Evolutionary conservation across 2,113 vertebrate genomes (phyloP).

Genomic region (Paedocypris sp.): DNA sequence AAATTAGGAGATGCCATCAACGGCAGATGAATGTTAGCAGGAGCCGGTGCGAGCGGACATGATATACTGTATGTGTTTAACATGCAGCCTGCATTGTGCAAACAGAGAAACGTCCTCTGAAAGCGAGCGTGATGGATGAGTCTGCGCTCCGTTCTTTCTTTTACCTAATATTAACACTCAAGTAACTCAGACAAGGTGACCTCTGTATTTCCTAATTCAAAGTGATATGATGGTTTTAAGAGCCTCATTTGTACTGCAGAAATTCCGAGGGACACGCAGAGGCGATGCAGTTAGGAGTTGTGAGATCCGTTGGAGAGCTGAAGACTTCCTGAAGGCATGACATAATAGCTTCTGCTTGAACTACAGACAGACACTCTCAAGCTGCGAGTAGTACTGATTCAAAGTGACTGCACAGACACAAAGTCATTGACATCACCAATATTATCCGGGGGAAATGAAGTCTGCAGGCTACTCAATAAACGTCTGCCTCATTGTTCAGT

Average conservation of each 20-base stretch:
- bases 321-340: background rate
- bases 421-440: background rate
- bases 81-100: background rate
- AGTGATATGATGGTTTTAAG: background rate
- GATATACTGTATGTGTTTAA: background rate
- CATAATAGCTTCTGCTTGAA: background rate
- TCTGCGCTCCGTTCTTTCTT: background rate
- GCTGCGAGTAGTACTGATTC: background rate
- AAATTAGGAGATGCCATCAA: background rate
- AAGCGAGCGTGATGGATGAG: background rate
- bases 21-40: background rate
- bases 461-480: background rate
- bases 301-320: background rate
- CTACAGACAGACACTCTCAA: background rate
- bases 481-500: background rate
- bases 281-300: background rate
- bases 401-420: background rate
- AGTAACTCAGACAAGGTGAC: background rate
- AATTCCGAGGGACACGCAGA: background rate
- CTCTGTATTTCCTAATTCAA: background rate
- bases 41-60: background rate
- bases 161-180: too few relatives aligned
- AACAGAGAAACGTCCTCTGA: background rate
- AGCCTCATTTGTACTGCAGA: background rate
- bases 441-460: background rate